A percentile compares a stretch with the other conserved stretches of the same genome.
Conservation (phyloP, 1,140 invertebrate species). For the Augochlora pura region DNA sequence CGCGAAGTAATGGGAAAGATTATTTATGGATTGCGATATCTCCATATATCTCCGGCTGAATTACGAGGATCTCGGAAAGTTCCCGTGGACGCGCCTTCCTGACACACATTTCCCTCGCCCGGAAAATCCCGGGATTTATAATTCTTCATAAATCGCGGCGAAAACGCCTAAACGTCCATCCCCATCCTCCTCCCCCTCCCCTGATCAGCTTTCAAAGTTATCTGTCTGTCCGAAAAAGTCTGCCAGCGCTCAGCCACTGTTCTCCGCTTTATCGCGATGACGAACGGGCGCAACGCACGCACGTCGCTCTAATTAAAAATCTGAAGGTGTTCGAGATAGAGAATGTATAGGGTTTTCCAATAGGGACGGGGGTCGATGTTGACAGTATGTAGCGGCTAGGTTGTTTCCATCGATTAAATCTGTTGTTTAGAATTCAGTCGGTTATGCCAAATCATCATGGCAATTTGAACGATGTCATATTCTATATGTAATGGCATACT, state of each 20-base stretch:
- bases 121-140: slow-evolving; percentile 41
- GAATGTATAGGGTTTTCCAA: too few species aligned
- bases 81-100: slow-evolving; percentile 38
- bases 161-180: slow-evolving; percentile 1
- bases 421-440: too few species aligned
- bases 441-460: too few species aligned
- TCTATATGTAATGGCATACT: too few species aligned
- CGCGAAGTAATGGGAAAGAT: slow-evolving; percentile 49
- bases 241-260: too few species aligned
- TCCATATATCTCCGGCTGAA: slow-evolving; percentile 22
- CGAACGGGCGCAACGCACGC: slow-evolving; percentile 1
- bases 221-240: too few species aligned
- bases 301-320: slow-evolving; percentile 26
- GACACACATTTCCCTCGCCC: slow-evolving; percentile 33
- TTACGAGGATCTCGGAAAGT: slow-evolving; percentile 48
- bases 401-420: too few species aligned
- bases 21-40: slow-evolving; percentile 48
- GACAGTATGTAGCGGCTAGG: too few species aligned
- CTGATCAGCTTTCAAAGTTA: background rate
- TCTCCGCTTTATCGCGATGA: slow-evolving; percentile 11
- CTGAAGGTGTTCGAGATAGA: background rate
- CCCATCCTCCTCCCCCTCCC: background rate
- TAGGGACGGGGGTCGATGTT: too few species aligned
- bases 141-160: slow-evolving; percentile 37
- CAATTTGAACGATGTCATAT: too few species aligned